Percentiles rank a stretch among this genome's conserved stretches.
Conservation (phyloP, 1,140 invertebrate species). For the Zaprionus capensis region DNA sequence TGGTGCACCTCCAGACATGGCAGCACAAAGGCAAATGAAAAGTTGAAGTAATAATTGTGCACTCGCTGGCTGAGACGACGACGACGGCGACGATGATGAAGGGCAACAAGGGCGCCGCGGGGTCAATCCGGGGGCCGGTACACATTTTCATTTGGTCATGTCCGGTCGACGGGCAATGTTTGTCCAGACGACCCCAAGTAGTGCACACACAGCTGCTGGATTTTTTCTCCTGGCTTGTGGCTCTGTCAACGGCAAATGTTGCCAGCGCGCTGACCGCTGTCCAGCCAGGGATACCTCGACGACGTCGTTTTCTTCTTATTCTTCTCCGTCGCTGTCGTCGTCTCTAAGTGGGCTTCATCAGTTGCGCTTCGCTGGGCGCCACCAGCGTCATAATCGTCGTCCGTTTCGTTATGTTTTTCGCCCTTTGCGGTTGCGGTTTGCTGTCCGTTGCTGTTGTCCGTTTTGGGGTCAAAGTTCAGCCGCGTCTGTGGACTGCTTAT, state of each 20-base stretch:
- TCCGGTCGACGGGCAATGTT: slow-evolving; percentile 77
- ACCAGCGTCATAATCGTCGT: slow-evolving; percentile 71
- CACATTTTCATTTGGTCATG: slow-evolving; percentile 82
- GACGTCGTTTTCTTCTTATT: slow-evolving; percentile 9
- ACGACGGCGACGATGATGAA: slow-evolving; percentile 39
- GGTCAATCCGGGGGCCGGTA: slow-evolving; percentile 43
- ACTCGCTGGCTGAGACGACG: slow-evolving; percentile 21
- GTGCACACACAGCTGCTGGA: slow-evolving; percentile 55
- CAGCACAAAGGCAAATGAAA: slow-evolving; percentile 69
- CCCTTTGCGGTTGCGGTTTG: slow-evolving; percentile 51
- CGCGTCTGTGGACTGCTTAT: slow-evolving; percentile 63
- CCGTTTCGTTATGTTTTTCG: slow-evolving; percentile 47
- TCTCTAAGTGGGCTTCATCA: slow-evolving; percentile 79
- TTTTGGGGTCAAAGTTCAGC: slow-evolving; percentile 79
- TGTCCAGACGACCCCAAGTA: slow-evolving; percentile 84
- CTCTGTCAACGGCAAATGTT: slow-evolving; percentile 79
- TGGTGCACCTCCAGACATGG: slow-evolving; percentile 70
- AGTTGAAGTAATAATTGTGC: slow-evolving; percentile 78
- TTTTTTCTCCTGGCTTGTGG: slow-evolving; percentile 45
- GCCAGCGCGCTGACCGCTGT: slow-evolving; percentile 57
- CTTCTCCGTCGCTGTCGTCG: slow-evolving; percentile 29
- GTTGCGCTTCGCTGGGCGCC: slow-evolving; percentile 70
- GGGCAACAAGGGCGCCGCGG: slow-evolving; percentile 47
- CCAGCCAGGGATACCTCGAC: slow-evolving; percentile 62
- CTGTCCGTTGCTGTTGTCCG: background rate